phyloP scores from a whole-genome alignment of 2,797 vertebrate genomes.

The Babyrousa celebensis region DNA sequence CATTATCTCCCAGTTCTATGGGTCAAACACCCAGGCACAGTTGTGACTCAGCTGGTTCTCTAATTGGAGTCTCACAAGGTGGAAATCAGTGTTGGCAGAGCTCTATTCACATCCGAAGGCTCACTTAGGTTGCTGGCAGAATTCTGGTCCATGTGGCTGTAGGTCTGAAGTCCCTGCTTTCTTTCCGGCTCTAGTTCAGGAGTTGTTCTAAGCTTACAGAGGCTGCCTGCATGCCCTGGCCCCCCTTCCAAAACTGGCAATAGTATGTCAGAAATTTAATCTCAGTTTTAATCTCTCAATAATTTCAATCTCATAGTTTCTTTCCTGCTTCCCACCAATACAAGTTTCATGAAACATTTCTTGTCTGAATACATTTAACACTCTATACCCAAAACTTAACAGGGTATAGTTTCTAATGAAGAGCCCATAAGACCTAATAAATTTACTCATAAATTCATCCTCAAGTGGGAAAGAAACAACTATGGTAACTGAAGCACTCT shows the following conservation, averaged over 20 bases:
- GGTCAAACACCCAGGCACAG: background rate
- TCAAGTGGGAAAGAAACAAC: background rate
- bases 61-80: background rate
- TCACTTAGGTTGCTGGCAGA: no score
- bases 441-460: conserved; percentile 9
- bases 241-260: background rate
- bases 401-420: background rate
- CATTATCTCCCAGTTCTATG: background rate
- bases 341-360: background rate
- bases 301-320: background rate
- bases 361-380: conserved; percentile 24
- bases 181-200: background rate
- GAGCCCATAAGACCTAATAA: background rate
- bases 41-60: background rate
- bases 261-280: background rate
- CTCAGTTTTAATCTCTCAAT: background rate
- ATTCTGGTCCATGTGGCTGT: no score
- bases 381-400: background rate
- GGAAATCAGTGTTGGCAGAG: background rate
- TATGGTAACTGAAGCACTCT: background rate
- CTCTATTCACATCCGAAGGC: background rate
- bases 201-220: background rate
- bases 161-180: no score
- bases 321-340: conserved; percentile 7
- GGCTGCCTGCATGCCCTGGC: background rate